phyloP scores from a whole-genome alignment of 2,113 vertebrate genomes.

The Capreolus pygargus region DNA sequence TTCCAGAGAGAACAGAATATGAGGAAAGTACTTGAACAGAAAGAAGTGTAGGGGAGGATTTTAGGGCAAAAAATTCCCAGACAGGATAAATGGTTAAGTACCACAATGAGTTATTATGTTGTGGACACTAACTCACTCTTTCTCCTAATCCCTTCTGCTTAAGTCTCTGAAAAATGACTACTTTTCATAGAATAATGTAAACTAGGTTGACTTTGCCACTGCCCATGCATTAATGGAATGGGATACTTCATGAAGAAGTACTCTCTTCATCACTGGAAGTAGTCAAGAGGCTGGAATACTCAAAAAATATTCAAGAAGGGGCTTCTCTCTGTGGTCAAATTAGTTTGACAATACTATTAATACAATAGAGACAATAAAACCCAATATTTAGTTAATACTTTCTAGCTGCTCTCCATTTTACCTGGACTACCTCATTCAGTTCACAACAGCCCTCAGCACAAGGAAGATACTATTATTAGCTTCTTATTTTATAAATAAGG shows the following conservation, averaged over 20 bases:
- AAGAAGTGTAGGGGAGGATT: not conserved
- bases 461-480: not conserved
- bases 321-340: not conserved
- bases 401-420: not conserved
- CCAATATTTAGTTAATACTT: not conserved
- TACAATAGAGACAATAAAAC: not conserved
- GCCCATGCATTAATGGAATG: not conserved
- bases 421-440: not conserved
- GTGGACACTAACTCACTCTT: not conserved
- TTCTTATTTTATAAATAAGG: not conserved
- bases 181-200: not conserved
- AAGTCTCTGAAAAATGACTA: not conserved
- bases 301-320: not conserved
- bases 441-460: not conserved
- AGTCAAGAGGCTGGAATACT: not conserved
- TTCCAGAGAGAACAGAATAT: not conserved
- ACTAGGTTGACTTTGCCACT: not conserved
- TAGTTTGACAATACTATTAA: not conserved
- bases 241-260: not conserved
- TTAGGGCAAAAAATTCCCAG: not conserved
- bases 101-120: not conserved
- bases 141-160: not conserved
- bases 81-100: not conserved
- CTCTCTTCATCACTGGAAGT: not conserved
- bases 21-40: not conserved